Base-by-base conservation (phyloP, 2,113 vertebrate genomes). In the Cryptomyrus ogoouensis region DNA sequence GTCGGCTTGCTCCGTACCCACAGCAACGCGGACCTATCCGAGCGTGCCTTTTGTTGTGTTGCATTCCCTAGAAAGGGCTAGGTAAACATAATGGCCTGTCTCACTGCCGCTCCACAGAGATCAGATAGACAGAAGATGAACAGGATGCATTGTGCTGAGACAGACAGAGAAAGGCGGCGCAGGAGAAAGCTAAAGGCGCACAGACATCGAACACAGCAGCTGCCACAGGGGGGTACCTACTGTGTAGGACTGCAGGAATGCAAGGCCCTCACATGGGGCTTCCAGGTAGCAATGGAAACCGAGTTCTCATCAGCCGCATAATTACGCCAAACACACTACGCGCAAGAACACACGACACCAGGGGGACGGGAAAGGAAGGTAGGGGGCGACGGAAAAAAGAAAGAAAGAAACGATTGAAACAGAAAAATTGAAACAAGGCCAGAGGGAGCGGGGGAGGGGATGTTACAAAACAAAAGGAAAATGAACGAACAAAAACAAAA, bases 201-300 rank as follows among this genome's bases (percentile, higher is more conserved):
- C 93, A 96, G 93, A 96, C 94, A 95, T 90, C 1, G 93, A 93
- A 86, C 95, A 95, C 93, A 95, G 94, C 95, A 96, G 95, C 96
- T 94, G 96, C 96, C 95, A 95, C 92, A 95, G 93, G 95, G 95
- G 96, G 85, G 95, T 97, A 99, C 98, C 97, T 99, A 99, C 98
- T 99, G 99, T 96, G 97, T 97, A 92, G 98, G 98, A 95, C 98
- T 99, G 97, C 98, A 99, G 98, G 97, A 98, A 96, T 99, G 98
- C 97, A 99, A 97, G 95, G 98, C 98, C 97, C 99, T 99, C 97
- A 99, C 96, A 96, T 99, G 98, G 94, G 98, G 98, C 97, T 98
- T 99, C 98, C 98, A 99, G 96, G 98, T 99, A 95, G 98, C 98
- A 96, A 99, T 96, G 97, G 98, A 99, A 97, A 99, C 97, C 91